phyloP scores from a whole-genome alignment of 2,888 invertebrate genomes.

The Mystacides longicornis region DNA sequence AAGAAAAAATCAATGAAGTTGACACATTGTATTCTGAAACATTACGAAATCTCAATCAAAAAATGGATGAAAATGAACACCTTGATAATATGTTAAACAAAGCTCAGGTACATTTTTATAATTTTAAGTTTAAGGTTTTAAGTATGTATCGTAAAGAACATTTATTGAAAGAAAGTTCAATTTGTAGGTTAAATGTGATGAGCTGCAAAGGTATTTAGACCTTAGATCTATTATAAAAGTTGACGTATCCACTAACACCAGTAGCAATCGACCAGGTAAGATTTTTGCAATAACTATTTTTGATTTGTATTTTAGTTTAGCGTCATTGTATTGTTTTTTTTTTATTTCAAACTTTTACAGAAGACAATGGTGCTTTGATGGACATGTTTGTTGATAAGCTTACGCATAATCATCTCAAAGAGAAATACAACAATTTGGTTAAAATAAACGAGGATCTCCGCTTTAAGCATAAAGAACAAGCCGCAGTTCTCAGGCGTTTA shows the following conservation, averaged over 20 bases:
- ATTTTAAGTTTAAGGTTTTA: too few species aligned
- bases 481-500: slow-evolving; percentile 31
- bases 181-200: not conserved
- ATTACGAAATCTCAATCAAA: slow-evolving; percentile 1
- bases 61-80: slow-evolving; percentile 5
- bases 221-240: not conserved
- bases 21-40: not conserved
- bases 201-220: not conserved
- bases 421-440: slow-evolving; percentile 42
- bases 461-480: slow-evolving; percentile 43
- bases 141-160: not conserved
- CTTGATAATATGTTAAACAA: not conserved
- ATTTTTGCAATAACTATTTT: not conserved
- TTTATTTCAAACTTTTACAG: slow-evolving; percentile 14
- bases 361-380: slow-evolving; percentile 32
- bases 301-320: too few species aligned
- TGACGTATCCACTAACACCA: slow-evolving; percentile 9
- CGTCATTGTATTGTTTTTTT: too few species aligned
- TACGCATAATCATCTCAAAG: slow-evolving; percentile 44
- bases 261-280: slow-evolving; percentile 1
- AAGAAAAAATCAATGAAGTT: not conserved
- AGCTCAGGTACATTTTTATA: slow-evolving; percentile 10
- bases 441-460: slow-evolving; percentile 42
- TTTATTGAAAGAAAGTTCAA: not conserved
- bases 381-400: slow-evolving; percentile 44